phyloP scores from a whole-genome alignment of 2,888 invertebrate species.

The Blera fallax region DNA sequence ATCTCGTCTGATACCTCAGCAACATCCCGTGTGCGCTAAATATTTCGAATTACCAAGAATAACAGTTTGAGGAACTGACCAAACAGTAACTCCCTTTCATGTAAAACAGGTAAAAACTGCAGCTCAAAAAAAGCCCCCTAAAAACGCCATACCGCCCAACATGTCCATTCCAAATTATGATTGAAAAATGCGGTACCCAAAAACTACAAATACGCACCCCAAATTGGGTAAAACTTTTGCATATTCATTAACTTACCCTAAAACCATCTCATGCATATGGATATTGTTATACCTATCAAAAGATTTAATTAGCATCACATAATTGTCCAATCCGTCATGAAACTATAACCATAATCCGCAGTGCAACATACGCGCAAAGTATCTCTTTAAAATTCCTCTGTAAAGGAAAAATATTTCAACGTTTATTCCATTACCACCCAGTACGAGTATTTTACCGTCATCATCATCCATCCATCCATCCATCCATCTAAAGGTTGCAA shows the following conservation, averaged over 20 bases:
- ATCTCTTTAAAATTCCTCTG: constrained; percentile 20
- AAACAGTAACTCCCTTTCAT: neutral
- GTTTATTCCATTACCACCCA: constrained; percentile 65
- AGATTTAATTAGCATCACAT: constrained; percentile 62
- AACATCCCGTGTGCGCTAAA: no score
- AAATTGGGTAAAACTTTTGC: constrained; percentile 22
- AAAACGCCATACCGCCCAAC: neutral
- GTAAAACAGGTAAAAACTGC: neutral
- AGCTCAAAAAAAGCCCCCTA: neutral
- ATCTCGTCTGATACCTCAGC: no score
- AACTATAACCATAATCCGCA: constrained; percentile 56
- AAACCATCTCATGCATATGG: constrained; percentile 21
- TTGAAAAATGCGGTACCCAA: neutral
- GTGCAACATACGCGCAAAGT: neutral
- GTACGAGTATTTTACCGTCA: no score
- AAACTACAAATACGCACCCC: neutral
- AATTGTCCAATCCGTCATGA: constrained; percentile 49
- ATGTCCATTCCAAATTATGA: constrained; percentile 5
- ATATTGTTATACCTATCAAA: constrained; percentile 16
- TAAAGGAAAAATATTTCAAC: constrained; percentile 43
- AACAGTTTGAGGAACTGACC: no score
- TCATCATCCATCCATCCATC: neutral
- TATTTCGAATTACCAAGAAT: no score
- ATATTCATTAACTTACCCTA: constrained; percentile 19
- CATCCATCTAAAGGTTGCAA: no score